Conservation (phyloP, 2,797 vertebrate species). For the Apogon hyalosoma region DNA sequence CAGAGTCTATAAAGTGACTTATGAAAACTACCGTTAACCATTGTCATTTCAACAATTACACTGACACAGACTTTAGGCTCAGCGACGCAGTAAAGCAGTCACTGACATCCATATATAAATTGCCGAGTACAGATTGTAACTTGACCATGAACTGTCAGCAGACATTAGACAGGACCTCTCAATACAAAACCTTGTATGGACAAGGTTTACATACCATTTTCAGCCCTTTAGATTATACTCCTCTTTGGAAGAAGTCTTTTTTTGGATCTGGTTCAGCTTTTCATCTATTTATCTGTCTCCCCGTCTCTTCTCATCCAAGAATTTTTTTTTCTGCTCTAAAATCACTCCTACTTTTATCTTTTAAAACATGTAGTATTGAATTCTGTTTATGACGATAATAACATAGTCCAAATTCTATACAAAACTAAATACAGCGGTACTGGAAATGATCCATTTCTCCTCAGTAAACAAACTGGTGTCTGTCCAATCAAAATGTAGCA, state of each 20-base stretch:
- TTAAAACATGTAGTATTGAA: neutral
- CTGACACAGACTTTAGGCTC: too few relatives aligned
- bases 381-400: too few relatives aligned
- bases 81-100: neutral
- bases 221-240: conserved; percentile 2
- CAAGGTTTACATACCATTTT: neutral
- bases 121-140: too few relatives aligned
- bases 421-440: too few relatives aligned
- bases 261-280: conserved; percentile 13
- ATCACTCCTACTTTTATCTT: neutral
- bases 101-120: neutral
- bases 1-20: conserved; percentile 1
- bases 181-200: conserved; percentile 49
- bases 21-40: neutral
- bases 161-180: neutral
- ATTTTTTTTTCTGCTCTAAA: neutral
- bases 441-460: too few relatives aligned
- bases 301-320: neutral
- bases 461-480: too few relatives aligned
- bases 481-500: too few relatives aligned
- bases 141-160: neutral
- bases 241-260: conserved; percentile 23
- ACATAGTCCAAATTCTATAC: too few relatives aligned
- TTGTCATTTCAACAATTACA: conserved; percentile 5
- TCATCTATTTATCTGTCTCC: conserved; percentile 4